Evolutionary conservation across 2,888 invertebrate species (phyloP).

Genomic region (Tenthredo amoena): DNA sequence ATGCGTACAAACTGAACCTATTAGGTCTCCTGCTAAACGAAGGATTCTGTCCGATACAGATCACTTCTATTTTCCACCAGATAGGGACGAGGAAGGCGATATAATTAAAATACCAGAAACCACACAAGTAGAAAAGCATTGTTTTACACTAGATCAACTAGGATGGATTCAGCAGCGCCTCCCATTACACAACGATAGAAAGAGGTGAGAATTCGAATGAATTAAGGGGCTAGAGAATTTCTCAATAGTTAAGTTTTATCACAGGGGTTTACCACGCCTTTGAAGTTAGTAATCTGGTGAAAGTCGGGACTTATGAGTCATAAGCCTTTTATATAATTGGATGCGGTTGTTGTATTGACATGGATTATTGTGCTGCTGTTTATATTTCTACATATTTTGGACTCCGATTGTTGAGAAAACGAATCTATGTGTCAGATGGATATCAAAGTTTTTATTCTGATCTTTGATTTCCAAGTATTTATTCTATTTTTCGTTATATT

Average conservation of each 20-base stretch:
- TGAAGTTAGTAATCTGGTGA: not conserved
- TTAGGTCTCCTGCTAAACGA: conserved; percentile 74
- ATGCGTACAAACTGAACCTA: conserved; percentile 76
- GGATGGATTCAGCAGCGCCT: conserved; percentile 70
- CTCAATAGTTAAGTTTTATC: not conserved
- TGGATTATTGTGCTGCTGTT: not conserved
- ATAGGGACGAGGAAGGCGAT: conserved; percentile 63
- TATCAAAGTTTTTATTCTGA: not conserved
- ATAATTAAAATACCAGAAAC: conserved; percentile 60
- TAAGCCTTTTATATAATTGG: not conserved
- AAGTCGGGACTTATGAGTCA: not conserved
- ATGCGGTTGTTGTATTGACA: not conserved
- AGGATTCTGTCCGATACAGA: conserved; percentile 74
- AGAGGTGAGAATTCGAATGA: conserved; percentile 67
- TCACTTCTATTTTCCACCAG: conserved; percentile 70
- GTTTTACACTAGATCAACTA: conserved; percentile 69
- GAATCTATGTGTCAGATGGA: not conserved
- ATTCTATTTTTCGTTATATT: conserved; percentile 51
- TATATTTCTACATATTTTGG: not conserved
- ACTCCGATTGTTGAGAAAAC: not conserved
- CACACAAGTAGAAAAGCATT: conserved; percentile 68
- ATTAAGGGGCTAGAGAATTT: not conserved
- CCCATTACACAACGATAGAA: conserved; percentile 74
- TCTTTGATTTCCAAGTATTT: not conserved
- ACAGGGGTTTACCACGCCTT: not conserved